Base-by-base conservation (phyloP, 2,888 invertebrate species). In the Cheilosia scutellata region DNA sequence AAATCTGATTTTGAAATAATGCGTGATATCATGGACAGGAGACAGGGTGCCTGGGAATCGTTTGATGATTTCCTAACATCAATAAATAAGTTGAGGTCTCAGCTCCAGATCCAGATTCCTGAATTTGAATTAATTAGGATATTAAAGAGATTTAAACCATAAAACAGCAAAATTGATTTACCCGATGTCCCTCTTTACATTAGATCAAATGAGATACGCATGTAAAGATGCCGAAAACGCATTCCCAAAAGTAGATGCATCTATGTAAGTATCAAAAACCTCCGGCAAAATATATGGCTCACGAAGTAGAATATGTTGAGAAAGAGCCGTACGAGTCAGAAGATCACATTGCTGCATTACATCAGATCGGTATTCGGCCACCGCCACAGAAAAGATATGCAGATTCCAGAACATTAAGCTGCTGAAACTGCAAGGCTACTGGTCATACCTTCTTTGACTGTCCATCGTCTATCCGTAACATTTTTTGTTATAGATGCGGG, bases 181-280 rank as follows among this genome's bases (percentile, higher is more conserved):
- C n/a, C n/a, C n/a, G n/a, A n/a, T n/a, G n/a, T n/a, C n/a, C n/a
- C n/a, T n/a, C n/a, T n/a, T n/a, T n/a, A 33, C 70, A 0, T 13
- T 68, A 11, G 25, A 57, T 0, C 57, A 57, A 1, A 20, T 70
- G 5, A 31, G 70, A 5, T 4, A 2, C 2, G 70, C 53, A 0
- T 68, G 42, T 11, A 66, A 53, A 27, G 66, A 66, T 2, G 66
- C 40, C 2, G 66, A 66, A 5, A 11, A 55, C 20, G n/a, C 20
- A 1, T 42, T 55, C 5, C 40, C 29, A 1, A 20, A 7, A 5
- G 25, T 4, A 3, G 25, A 20, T 7, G 5, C 5, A 7, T 7
- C 33, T 5, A n/a, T n/a, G n/a, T n/a, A 5, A 33, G 33, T 33
- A 33, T 33, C 33, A 7, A 5, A 7, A 7, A 5, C 7, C 7